Conservation (phyloP, 2,113 vertebrate genomes). For the Chroicocephalus ridibundus region DNA sequence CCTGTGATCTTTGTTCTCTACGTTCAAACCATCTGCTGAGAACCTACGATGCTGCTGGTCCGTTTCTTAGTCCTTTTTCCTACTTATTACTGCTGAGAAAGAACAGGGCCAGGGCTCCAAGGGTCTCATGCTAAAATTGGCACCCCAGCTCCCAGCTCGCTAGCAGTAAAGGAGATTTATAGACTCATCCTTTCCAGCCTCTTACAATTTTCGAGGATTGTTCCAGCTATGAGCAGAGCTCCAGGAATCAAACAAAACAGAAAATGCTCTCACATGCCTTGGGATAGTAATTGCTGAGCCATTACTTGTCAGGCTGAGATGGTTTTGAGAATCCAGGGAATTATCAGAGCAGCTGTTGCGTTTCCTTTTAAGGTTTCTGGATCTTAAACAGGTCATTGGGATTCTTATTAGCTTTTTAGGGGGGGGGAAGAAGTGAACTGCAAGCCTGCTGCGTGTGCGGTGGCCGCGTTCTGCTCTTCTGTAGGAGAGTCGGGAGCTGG, state of each 20-base stretch:
- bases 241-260: conserved; percentile 27
- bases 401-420: conserved; percentile 42
- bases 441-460: background rate
- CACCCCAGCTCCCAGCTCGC: background rate
- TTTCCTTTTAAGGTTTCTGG: conserved; percentile 63
- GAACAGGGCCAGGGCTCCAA: conserved; percentile 50
- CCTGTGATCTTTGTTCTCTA: conserved; percentile 83
- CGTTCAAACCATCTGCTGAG: conserved; percentile 83
- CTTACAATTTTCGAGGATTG: conserved; percentile 28
- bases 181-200: conserved; percentile 15
- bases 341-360: conserved; percentile 54
- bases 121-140: conserved; percentile 54
- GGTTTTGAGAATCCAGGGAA: conserved; percentile 49
- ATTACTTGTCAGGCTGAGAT: conserved; percentile 61
- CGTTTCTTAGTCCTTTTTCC: conserved; percentile 65
- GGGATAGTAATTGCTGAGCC: conserved; percentile 54
- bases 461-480: background rate
- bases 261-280: conserved; percentile 33
- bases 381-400: conserved; percentile 53
- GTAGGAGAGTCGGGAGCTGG: background rate
- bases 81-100: conserved; percentile 68
- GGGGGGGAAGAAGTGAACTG: background rate
- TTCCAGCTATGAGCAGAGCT: conserved; percentile 13
- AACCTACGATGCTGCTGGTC: conserved; percentile 69
- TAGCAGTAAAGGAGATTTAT: conserved; percentile 55